Base-by-base conservation (phyloP, 2,888 invertebrate species). In the Chouioia cunea region DNA sequence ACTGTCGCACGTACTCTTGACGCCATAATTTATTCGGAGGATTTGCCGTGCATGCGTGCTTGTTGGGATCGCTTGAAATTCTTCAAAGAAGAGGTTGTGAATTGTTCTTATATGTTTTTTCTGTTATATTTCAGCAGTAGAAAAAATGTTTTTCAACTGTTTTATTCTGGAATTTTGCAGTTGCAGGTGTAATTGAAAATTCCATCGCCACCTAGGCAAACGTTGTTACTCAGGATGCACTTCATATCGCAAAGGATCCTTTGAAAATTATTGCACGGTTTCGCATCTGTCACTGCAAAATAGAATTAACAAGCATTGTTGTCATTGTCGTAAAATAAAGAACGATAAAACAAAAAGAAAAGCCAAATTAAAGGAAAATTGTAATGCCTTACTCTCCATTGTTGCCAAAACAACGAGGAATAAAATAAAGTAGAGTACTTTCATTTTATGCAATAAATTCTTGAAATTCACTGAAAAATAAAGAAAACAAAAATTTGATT, bases 231-330 rank as follows among this genome's bases (percentile, higher is more conserved):
- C 46, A 66, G 43, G 46, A 73, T 73, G 59, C 73, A 73, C 46
- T 73, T 70, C 36, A 73, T 22, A 56, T 70, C 66, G 16, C 73
- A 73, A 53, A 66, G 44, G 22, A 73, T 16, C 43, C 57, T 46
- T 56, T 73, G 66, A 50, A 70, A 69, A 57, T 69, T 69, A 58
- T 69, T 69, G 36, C 73, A 73, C 44, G 59, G 66, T 16, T 56
- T 66, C 15, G 52, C 48, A 23, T 59, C 44, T 0, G 44, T 22
- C 43, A 47, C 73, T 73, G 58, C 14, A 72, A 65, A 46, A 14
- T 6, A 48, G 16, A 56, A 56, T 27, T 56, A 18, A 48, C 48
- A 53, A 54, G 16, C 15, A 47, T 54, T 53, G 48, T 56, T 65
- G 14, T 14, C 18, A 46, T 64, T 48, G 3, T 2, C 2, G 6